Evolutionary conservation across 2,113 vertebrate species (phyloP), one percentile per base, ranked within the genome.

Genomic region (Eptesicus fuscus): DNA sequence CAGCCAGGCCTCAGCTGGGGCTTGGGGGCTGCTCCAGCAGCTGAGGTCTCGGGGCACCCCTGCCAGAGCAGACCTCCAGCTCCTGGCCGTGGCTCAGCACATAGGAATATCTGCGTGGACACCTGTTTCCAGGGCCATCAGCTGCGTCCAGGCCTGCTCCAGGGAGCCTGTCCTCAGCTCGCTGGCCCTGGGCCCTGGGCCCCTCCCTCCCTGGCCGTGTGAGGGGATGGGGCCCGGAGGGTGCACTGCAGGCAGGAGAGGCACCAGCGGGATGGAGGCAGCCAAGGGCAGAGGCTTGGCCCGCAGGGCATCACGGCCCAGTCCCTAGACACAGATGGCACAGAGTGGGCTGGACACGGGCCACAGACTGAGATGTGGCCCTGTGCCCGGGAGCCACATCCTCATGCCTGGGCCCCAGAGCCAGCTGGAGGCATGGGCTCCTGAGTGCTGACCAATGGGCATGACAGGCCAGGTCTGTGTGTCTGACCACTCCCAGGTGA

Each of bases 201-300:
- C 47, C 30, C 44, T 13, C 18, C 35, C 13, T 65, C 71, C 3
- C 22, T 7, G 78, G 32, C n/a, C 0, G 0, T 16, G 20, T 18
- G 3, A 5, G 37, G 88, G 9, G 6, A n/a, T 2, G 5, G 61
- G 25, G 2, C 40, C 16, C 73, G 4, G 1, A 9, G 14, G 35
- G 18, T 1, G n/a, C 35, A 11, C 9, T 1, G 9, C 42, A 37
- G n/a, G 77, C 49, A 13, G 76, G 59, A n/a, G n/a, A 35, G n/a
- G 87, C 4, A 0, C 44, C 2, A 12, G 2, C 16, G 14, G 18
- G 42, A 5, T 3, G 28, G 0, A 0, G 11, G 23, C 4, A 5
- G 10, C 7, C 35, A 20, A 1, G 2, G 49, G 23, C 61, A n/a
- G n/a, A 20, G 23, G 20, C 71, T 10, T 5, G 3, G 59, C 25